Evolutionary conservation across 64 coral and sea anemone genomes (phyloP).

Genomic region (Platygyra sinensis): DNA sequence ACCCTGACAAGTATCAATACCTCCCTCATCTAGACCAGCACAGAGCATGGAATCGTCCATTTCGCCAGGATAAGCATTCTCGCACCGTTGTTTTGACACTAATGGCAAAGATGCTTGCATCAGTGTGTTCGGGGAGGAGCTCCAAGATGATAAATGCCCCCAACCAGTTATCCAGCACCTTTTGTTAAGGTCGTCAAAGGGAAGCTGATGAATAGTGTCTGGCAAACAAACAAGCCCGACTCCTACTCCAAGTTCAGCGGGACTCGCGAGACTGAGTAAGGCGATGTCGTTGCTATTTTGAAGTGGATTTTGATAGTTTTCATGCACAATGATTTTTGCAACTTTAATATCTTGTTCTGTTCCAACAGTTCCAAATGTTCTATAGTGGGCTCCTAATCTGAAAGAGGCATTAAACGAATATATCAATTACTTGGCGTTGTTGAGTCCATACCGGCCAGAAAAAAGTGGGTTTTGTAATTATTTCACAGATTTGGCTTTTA

Average conservation of each 20-base stretch:
- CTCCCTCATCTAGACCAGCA: slow-evolving; percentile 40
- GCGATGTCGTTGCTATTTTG: not conserved
- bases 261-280: not conserved
- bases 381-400: slow-evolving; percentile 7
- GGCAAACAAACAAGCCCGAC: slow-evolving; percentile 2
- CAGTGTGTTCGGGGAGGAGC: slow-evolving; percentile 19
- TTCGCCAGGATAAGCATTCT: slow-evolving; percentile 7
- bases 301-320: not conserved
- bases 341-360: not conserved
- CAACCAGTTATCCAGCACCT: slow-evolving; percentile 3
- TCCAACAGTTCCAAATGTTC: not conserved
- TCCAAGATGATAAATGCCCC: slow-evolving; percentile 6
- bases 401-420: not conserved
- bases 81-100: slow-evolving; percentile 16
- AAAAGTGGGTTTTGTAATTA: too few species aligned
- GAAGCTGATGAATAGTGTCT: not conserved
- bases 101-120: slow-evolving; percentile 44
- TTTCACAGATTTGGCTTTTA: too few species aligned
- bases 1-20: slow-evolving; percentile 31
- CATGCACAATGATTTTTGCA: not conserved
- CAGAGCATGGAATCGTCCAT: slow-evolving; percentile 45
- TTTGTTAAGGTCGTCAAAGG: slow-evolving; percentile 2
- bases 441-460: too few species aligned
- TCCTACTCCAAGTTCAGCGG: not conserved
- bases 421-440: too few species aligned